A percentile compares a stretch with the other conserved stretches of the same genome.
Conservation (phyloP, 1,140 invertebrate species). For the Nomia melanderi region DNA sequence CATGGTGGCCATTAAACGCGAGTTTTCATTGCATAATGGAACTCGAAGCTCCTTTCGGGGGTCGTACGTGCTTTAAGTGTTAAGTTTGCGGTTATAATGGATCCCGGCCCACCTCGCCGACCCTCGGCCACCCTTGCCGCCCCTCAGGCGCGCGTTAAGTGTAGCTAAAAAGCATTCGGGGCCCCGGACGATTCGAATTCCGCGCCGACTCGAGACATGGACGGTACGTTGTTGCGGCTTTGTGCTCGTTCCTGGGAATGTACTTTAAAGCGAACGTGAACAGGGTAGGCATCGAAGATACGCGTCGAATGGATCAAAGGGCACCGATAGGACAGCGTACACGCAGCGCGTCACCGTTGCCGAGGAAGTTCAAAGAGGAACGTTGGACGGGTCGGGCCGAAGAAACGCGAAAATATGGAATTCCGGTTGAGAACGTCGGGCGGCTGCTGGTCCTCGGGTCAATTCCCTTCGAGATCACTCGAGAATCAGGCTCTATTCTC, state of each 20-base stretch:
- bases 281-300: conserved; percentile 19
- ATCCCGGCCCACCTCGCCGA: conserved; percentile 24
- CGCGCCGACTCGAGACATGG: background rate
- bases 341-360: background rate
- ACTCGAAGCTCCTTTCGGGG: conserved; percentile 35
- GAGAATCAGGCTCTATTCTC: conserved; percentile 76
- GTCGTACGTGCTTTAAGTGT: conserved; percentile 48
- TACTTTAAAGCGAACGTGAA: background rate
- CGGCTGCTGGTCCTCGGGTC: conserved; percentile 37
- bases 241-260: conserved; percentile 13
- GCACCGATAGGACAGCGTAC: background rate
- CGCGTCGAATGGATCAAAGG: conserved; percentile 29
- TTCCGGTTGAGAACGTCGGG: conserved; percentile 17
- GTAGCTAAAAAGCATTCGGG: conserved; percentile 9
- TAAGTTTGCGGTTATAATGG: conserved; percentile 61
- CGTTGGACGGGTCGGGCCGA: background rate
- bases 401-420: conserved; percentile 52
- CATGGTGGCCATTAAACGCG: conserved; percentile 73
- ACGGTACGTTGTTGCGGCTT: background rate
- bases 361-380: conserved; percentile 39
- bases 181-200: conserved; percentile 8
- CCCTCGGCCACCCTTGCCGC: background rate
- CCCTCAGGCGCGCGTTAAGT: background rate
- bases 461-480: conserved; percentile 67
- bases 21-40: conserved; percentile 57